Evolutionary conservation across 2,888 invertebrate species (phyloP).

Genomic region (Conchocele bisecta): DNA sequence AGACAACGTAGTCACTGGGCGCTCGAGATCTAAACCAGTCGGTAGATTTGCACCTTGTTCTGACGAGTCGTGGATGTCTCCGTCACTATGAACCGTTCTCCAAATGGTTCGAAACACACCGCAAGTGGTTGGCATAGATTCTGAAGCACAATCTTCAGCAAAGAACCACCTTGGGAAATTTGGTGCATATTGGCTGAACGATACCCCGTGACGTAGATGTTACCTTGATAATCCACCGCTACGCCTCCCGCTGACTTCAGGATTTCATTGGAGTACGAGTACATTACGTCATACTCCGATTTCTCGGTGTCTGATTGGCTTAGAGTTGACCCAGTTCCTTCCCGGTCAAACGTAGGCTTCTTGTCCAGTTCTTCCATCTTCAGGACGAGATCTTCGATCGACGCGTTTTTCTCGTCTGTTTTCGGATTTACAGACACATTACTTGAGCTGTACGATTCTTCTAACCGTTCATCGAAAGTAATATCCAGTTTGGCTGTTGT

Average conservation of each 20-base stretch:
- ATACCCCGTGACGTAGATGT: conserved; percentile 56
- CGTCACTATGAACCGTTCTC: conserved; percentile 50
- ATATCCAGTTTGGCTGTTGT: neutral
- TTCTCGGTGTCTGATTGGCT: conserved; percentile 35
- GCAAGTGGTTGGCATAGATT: conserved; percentile 53
- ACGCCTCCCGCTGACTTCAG: conserved; percentile 58
- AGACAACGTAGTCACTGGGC: too few species aligned
- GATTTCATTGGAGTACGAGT: conserved; percentile 54
- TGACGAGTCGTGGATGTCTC: conserved; percentile 51
- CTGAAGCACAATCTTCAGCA: conserved; percentile 52
- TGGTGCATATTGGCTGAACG: conserved; percentile 54
- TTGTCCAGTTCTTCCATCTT: conserved; percentile 51
- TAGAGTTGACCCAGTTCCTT: conserved; percentile 40
- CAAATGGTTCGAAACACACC: conserved; percentile 46
- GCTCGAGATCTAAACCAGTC: conserved; percentile 47
- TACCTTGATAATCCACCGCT: conserved; percentile 55
- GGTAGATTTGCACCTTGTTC: conserved; percentile 51
- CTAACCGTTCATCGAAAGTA: conserved; percentile 38
- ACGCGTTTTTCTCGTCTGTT: conserved; percentile 40
- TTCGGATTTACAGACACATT: conserved; percentile 23
- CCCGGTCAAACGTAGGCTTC: conserved; percentile 35
- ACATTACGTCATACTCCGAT: conserved; percentile 50
- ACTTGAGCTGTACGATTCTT: conserved; percentile 34
- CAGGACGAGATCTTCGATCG: conserved; percentile 33
- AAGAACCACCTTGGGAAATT: conserved; percentile 49